Percentiles rank a stretch among this genome's conserved stretches.
phyloP scores from a whole-genome alignment of 2,888 invertebrate genomes.

The Bombylius major region DNA sequence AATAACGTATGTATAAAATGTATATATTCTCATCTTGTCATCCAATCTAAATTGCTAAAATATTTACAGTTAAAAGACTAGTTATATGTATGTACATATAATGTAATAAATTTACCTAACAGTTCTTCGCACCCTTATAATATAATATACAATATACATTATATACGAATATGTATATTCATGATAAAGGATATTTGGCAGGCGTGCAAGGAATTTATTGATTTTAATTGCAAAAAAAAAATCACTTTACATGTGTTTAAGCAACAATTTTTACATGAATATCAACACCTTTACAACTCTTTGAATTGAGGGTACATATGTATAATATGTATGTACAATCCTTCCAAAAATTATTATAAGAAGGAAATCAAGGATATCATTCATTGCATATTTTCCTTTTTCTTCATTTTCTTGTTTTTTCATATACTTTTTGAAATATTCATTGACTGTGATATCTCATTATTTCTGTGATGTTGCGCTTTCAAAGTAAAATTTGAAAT shows the following conservation, averaged over 20 bases:
- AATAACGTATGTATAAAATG: background rate
- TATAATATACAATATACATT: background rate
- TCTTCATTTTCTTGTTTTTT: too few species aligned
- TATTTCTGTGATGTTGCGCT: too few species aligned
- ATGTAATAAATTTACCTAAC: slow-evolving; percentile 10
- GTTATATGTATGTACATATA: background rate
- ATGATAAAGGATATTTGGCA: slow-evolving; percentile 2
- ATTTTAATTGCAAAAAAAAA: slow-evolving; percentile 13
- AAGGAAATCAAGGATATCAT: too few species aligned
- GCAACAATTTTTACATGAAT: background rate
- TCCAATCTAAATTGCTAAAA: slow-evolving; percentile 13
- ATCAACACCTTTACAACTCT: too few species aligned
- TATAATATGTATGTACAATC: too few species aligned
- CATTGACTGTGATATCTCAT: too few species aligned
- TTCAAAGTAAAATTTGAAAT: too few species aligned
- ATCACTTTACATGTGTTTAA: background rate
- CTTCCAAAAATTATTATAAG: too few species aligned
- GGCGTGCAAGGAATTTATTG: slow-evolving; percentile 12
- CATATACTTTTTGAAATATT: too few species aligned
- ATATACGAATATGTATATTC: background rate
- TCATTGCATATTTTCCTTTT: too few species aligned
- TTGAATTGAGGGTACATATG: too few species aligned
- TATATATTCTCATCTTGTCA: slow-evolving; percentile 1
- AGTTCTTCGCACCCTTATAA: slow-evolving; percentile 4
- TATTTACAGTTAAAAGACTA: slow-evolving; percentile 8